Evolutionary conservation across 2,888 invertebrate genomes (phyloP).

Genomic region (Zele albiditarsus): DNA sequence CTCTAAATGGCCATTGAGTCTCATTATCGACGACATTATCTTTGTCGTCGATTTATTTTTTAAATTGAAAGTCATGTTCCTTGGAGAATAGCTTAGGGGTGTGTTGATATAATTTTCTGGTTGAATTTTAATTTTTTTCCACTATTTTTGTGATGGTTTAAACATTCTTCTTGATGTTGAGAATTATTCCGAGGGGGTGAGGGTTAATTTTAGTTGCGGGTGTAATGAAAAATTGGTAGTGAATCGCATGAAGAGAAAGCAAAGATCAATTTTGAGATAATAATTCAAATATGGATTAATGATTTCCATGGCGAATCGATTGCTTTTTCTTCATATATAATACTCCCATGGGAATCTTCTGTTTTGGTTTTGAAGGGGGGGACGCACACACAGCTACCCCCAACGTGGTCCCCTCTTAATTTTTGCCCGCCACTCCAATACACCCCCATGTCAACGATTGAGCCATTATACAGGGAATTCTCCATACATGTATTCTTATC

Average conservation of each 20-base stretch:
- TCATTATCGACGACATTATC: conserved; percentile 40
- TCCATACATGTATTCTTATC: conserved; percentile 60
- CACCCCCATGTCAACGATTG: not conserved
- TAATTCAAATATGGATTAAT: conserved; percentile 72
- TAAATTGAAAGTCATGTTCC: too few relatives aligned
- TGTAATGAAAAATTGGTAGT: too few relatives aligned
- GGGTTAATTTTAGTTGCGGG: too few relatives aligned
- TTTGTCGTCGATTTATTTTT: not conserved
- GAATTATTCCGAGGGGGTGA: too few relatives aligned
- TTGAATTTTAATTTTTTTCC: too few relatives aligned
- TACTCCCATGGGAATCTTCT: conserved; percentile 69
- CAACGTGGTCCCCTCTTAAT: conserved; percentile 30
- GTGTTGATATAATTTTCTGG: too few relatives aligned
- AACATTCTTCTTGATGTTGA: too few relatives aligned
- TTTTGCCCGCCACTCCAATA: conserved; percentile 35
- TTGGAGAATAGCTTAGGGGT: too few relatives aligned
- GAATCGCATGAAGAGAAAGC: conserved; percentile 46
- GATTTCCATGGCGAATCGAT: conserved; percentile 73
- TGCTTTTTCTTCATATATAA: conserved; percentile 49
- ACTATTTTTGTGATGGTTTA: too few relatives aligned
- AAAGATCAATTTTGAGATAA: conserved; percentile 70
- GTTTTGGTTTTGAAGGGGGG: conserved; percentile 54
- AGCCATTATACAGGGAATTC: not conserved
- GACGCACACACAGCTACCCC: conserved; percentile 52
- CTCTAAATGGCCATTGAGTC: conserved; percentile 39